phyloP scores from a whole-genome alignment of 2,888 invertebrate species.

The Clitarchus hookeri region DNA sequence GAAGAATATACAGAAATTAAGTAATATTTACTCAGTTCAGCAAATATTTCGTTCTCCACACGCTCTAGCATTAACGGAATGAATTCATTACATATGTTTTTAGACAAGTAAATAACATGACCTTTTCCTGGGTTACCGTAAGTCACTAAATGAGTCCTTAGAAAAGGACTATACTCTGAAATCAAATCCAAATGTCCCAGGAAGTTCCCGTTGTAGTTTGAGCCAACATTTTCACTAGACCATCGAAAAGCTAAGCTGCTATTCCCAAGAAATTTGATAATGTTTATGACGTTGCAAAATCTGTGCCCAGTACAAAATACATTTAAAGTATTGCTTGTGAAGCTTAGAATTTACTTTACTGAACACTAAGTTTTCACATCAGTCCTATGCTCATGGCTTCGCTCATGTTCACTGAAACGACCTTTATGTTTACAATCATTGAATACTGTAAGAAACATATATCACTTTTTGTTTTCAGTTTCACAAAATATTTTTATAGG shows the following conservation, averaged over 20 bases:
- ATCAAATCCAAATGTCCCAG: no score
- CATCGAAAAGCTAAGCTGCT: background rate
- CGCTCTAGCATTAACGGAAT: no score
- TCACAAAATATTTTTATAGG: background rate
- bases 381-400: background rate
- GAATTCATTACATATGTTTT: no score
- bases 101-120: no score
- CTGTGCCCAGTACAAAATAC: background rate
- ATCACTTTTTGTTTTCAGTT: background rate
- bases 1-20: background rate
- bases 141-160: no score
- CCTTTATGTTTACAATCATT: slow-evolving; percentile 2
- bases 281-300: background rate
- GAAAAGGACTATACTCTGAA: no score
- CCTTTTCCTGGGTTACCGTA: no score
- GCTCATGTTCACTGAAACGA: background rate
- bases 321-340: background rate
- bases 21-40: no score
- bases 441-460: background rate
- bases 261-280: slow-evolving; percentile 15
- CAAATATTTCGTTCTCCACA: no score
- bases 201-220: no score
- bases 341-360: background rate
- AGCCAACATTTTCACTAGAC: no score
- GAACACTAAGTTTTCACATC: background rate